Percentiles rank a stretch among this genome's conserved stretches.
phyloP scores from a whole-genome alignment of 2,113 vertebrate species.

The Cyprinodon tularosa region DNA sequence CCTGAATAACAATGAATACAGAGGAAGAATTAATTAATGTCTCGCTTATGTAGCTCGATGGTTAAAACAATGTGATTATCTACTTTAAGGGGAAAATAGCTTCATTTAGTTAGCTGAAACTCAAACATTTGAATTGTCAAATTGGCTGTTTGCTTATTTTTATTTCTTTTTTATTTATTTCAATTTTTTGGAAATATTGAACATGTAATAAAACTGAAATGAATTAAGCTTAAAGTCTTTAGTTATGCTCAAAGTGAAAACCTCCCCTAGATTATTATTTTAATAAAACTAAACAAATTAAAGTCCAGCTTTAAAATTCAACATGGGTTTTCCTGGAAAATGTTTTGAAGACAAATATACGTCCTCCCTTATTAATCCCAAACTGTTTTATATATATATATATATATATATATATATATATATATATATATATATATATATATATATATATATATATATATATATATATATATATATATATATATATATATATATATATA shows the following conservation, averaged over 20 bases:
- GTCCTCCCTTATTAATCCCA: not conserved
- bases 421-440: no score
- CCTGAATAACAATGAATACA: constrained; percentile 20
- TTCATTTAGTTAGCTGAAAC: not conserved
- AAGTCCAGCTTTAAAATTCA: not conserved
- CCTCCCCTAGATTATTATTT: no score
- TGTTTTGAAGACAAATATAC: not conserved
- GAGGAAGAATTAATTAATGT: constrained; percentile 4
- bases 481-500: no score
- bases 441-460: no score
- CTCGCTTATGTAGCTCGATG: constrained; percentile 14
- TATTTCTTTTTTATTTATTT: no score
- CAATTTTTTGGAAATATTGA: not conserved
- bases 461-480: no score
- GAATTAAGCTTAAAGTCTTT: no score
- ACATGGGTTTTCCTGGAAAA: not conserved
- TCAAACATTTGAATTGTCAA: not conserved
- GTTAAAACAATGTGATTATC: not conserved
- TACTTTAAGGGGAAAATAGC: not conserved
- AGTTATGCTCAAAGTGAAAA: no score
- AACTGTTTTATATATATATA: no score
- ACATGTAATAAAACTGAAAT: not conserved
- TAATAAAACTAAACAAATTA: not conserved
- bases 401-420: no score
- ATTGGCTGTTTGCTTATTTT: not conserved